These are phyloP conservation scores for Coendou prehensilis DNA, from an alignment of 2,797 vertebrate genomes.

Conservation along the genomic window DNA sequence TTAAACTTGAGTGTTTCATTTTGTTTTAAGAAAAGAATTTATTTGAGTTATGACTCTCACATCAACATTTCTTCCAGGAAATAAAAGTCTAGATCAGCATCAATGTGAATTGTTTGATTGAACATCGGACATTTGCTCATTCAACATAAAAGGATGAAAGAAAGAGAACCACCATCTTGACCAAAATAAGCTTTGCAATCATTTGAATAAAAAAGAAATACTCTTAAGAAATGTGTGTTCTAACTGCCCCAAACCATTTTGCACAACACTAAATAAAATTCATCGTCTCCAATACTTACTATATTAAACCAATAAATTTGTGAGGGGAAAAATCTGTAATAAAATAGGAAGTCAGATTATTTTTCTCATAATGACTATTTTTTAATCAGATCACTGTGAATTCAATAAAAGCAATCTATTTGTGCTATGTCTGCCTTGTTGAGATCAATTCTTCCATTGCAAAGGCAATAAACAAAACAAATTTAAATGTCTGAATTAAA, in stretches of 20 bases:
- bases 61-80: constrained; percentile 54
- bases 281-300: constrained; percentile 79
- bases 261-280: constrained; percentile 85
- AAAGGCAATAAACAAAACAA: constrained; percentile 83
- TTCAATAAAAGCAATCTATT: constrained; percentile 88
- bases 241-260: constrained; percentile 79
- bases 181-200: constrained; percentile 69
- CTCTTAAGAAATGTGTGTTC: constrained; percentile 67
- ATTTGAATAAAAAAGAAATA: constrained; percentile 69
- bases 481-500: constrained; percentile 85
- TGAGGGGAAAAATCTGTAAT: constrained; percentile 82
- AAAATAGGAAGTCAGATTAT: constrained; percentile 87
- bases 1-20: not conserved
- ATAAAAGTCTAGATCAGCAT: not conserved
- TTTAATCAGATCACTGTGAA: constrained; percentile 88
- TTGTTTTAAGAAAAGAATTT: constrained; percentile 20
- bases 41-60: not conserved
- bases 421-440: constrained; percentile 83
- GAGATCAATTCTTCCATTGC: constrained; percentile 89
- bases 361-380: constrained; percentile 86
- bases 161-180: constrained; percentile 15
- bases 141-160: not conserved
- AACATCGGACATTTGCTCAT: not conserved
- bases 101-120: not conserved
- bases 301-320: constrained; percentile 88